phyloP scores from a whole-genome alignment of 2,888 invertebrate species.

The Chydorus sphaericus region DNA sequence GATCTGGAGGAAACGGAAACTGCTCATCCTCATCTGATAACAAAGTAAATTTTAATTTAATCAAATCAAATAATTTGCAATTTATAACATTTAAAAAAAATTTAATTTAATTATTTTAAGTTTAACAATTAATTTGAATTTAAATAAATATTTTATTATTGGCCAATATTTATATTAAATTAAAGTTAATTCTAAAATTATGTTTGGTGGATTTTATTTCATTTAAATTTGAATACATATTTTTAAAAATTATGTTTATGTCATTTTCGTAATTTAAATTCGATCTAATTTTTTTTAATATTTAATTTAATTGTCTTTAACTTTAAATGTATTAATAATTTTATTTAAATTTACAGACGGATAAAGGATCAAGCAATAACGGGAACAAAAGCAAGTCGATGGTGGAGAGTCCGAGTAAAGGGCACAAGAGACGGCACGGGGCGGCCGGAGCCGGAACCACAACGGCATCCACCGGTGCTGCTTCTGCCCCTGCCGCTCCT shows the following conservation, averaged over 20 bases:
- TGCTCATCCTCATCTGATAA: conserved; percentile 3
- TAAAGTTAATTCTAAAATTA: too few species aligned
- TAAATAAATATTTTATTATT: too few species aligned
- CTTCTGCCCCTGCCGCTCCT: too few species aligned
- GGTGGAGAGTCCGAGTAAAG: conserved; percentile 14
- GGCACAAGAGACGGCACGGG: conserved; percentile 13
- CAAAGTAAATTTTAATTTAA: background rate
- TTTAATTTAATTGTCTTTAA: background rate
- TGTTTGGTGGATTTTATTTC: too few species aligned
- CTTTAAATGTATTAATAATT: background rate
- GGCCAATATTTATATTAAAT: too few species aligned
- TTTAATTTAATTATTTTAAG: background rate
- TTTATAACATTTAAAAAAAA: background rate
- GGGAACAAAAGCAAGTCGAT: conserved; percentile 8
- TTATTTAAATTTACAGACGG: background rate
- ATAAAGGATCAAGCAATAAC: conserved; percentile 2
- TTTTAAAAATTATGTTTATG: too few species aligned
- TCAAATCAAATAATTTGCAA: background rate
- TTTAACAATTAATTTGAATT: background rate
- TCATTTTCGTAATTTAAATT: background rate
- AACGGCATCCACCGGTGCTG: too few species aligned
- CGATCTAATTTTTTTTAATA: background rate
- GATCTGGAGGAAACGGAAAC: conserved; percentile 10
- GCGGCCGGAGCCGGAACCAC: background rate
- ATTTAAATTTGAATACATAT: too few species aligned